Evolutionary conservation across 1,140 invertebrate genomes (phyloP).

Genomic region (Monochamus saltuarius): DNA sequence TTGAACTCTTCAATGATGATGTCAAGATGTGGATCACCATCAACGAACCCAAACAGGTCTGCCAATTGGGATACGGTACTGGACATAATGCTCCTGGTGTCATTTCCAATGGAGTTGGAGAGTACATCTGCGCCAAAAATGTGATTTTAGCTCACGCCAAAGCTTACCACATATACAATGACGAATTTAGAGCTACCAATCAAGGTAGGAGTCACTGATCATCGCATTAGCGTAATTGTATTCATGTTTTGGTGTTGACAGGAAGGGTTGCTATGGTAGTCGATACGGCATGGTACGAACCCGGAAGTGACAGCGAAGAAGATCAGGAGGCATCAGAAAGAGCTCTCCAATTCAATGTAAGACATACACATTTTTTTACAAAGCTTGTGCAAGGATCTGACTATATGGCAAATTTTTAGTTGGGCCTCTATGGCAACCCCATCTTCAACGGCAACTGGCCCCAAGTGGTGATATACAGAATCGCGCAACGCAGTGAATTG

Average conservation of each 20-base stretch:
- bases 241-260: too few species aligned
- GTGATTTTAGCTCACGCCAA: conserved; percentile 34
- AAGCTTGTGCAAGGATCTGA: too few species aligned
- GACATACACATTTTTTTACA: not conserved
- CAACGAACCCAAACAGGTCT: conserved; percentile 68
- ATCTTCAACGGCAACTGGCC: conserved; percentile 60
- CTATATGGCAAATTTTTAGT: conserved; percentile 37
- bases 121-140: conserved; percentile 36
- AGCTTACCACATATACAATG: conserved; percentile 34
- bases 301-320: too few species aligned
- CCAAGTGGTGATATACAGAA: conserved; percentile 49
- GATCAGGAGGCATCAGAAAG: not conserved
- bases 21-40: conserved; percentile 69
- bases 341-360: too few species aligned
- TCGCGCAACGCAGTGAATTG: conserved; percentile 50
- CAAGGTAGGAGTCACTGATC: too few species aligned
- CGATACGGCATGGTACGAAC: too few species aligned
- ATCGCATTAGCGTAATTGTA: too few species aligned
- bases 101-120: conserved; percentile 33
- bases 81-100: conserved; percentile 28
- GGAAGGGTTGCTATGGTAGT: too few species aligned
- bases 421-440: conserved; percentile 49
- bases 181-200: conserved; percentile 34
- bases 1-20: conserved; percentile 60
- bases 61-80: not conserved